Evolutionary conservation across 2,113 vertebrate species (phyloP), one percentile per base, ranked within the genome.

Genomic region (Naja naja): DNA sequence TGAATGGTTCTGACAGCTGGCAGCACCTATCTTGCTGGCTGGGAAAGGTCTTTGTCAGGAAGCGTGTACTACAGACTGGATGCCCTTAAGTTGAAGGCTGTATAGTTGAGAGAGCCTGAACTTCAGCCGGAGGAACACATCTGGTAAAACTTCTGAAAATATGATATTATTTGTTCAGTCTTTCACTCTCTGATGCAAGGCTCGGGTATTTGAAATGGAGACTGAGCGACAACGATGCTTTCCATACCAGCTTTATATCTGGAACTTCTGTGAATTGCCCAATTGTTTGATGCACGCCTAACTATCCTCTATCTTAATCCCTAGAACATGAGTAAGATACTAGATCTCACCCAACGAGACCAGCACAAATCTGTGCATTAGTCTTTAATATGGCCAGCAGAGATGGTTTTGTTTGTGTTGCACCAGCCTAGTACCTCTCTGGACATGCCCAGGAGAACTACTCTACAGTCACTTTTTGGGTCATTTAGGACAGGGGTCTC

Each of bases 1-100:
- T 30, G 91, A 94, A 95, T 94, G 94, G 1, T 91, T 93, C 27
- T 55, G 96, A 93, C 96, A 96, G 96, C 94, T 94, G 94, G 89
- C 91, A 91, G 0, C 43, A 49, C 93, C 94, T 74, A 30, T 45
- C 81, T 56, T 92, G 85, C 34, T 93, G 85, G 88, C 74, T 0
- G 86, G n/a, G 56, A 39, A 18, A 94, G 4, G 53, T 34, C 14
- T 23, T 86, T 0, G 12, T 4, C 1, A 69, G 9, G 34, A 2
- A 47, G 1, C 43, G 49, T 90, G 94, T 88, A 87, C 53, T 54
- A 30, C 12, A n/a, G 47, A n/a, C 0, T 6, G 89, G 1, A 87
- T 47, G 93, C 90, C 22, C 49, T 34, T 85, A 22, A 18, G 20
- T 10, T 9, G 34, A 87, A 58, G 87, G 64, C 3, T 43, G 34